Evolutionary conservation across 2,888 invertebrate genomes (phyloP), one percentile per base, ranked within the genome.

Genomic region (Nesidiocoris tenuis): DNA sequence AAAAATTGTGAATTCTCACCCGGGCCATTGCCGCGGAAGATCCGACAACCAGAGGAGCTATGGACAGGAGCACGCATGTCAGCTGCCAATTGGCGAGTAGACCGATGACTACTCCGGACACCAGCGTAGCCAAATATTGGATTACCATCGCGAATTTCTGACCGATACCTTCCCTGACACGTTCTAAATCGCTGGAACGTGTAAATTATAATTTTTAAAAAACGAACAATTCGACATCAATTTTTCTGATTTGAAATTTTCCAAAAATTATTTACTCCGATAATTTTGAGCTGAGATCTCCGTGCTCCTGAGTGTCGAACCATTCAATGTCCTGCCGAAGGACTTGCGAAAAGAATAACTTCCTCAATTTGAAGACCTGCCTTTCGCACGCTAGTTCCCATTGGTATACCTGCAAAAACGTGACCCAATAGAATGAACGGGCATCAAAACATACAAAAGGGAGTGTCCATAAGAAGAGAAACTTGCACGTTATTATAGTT

Each of bases 71-170:
- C 64, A 94, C 91, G 23, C 94, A 84, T 0, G 94, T 92, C 67
- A 95, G 84, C 82, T 93, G 88, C 94, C 94, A 95, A 67, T 94
- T 94, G 82, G 91, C 91, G 0, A 87, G 83, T 81, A 95, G 89
- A 0, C 93, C 92, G 57, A 90, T 88, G 55, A 90, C 82, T 71
- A 93, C 87, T 1, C 91, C 89, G 1, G 88, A 86, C 18, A 93
- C 83, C 81, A 91, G 91, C 0, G 91, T 90, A 82, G 90, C 88
- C 80, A 90, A 85, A 79, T 91, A 86, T 82, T 90, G 92, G 0
- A 89, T 84, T 79, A 92, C 88, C 80, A 91, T 89, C 0, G 90
- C 88, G 3, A 93, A 85, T 83, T 94, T 94, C 83, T 93, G 93
- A 0, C 91, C 92, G 22, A 93, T 91, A 16, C 93, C 94, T 80